Conservation (phyloP, 2,113 vertebrate genomes). For the Cavia porcellus region DNA sequence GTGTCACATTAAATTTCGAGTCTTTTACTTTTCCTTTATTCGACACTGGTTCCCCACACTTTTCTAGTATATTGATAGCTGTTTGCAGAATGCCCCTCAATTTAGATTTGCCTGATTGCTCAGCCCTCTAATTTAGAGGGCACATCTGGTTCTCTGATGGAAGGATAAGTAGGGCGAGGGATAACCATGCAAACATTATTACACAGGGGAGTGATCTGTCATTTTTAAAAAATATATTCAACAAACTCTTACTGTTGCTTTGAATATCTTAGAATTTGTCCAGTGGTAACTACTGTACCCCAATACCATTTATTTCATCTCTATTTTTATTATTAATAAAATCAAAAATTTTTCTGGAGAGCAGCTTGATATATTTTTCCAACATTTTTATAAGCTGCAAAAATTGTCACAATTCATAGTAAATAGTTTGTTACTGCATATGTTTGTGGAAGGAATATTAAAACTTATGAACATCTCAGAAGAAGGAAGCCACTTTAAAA, state of each 20-base stretch:
- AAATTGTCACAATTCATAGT: slow-evolving; percentile 11
- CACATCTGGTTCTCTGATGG: slow-evolving; percentile 57
- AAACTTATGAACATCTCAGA: neutral
- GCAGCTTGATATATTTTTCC: neutral
- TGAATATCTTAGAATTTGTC: slow-evolving; percentile 53
- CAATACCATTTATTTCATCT: neutral
- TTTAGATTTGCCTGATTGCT: slow-evolving; percentile 56
- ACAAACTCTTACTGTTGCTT: slow-evolving; percentile 39
- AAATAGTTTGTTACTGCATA: neutral
- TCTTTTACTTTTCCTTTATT: slow-evolving; percentile 54
- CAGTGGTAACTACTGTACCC: neutral
- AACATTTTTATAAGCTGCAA: slow-evolving; percentile 18
- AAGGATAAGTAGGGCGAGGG: slow-evolving; percentile 10
- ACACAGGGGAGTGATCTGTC: neutral
- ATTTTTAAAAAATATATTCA: slow-evolving; percentile 45
- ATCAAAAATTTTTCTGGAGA: slow-evolving; percentile 4
- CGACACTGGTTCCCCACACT: neutral
- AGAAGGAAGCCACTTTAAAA: neutral
- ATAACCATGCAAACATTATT: slow-evolving; percentile 49
- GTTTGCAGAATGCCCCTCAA: slow-evolving; percentile 58
- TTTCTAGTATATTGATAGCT: slow-evolving; percentile 12
- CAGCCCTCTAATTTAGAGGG: slow-evolving; percentile 51
- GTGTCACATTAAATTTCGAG: neutral
- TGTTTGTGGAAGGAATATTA: neutral
- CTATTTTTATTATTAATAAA: neutral